These are phyloP conservation scores for Phocides pigmalion DNA, from an alignment of 1,140 invertebrate species.

Conservation along the genomic window DNA sequence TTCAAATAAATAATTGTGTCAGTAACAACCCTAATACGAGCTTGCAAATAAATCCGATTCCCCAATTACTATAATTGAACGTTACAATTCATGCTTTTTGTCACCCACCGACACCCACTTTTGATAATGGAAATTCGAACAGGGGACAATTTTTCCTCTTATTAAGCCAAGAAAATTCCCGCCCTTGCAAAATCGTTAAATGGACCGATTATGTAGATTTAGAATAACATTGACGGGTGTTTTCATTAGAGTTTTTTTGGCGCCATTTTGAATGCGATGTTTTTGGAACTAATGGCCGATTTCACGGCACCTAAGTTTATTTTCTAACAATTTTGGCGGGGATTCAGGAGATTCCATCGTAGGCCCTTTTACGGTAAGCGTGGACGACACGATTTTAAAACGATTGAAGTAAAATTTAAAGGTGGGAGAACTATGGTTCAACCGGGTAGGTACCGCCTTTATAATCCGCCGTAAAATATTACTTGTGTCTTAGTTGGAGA, in stretches of 20 bases:
- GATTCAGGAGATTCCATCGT: neutral
- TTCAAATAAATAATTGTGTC: too few relatives aligned
- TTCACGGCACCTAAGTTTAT: conserved; percentile 26
- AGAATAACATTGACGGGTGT: conserved; percentile 45
- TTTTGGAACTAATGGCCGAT: conserved; percentile 25
- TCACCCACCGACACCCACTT: conserved; percentile 34
- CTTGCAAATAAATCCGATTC: conserved; percentile 39
- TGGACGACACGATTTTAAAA: neutral
- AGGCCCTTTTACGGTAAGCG: conserved; percentile 7
- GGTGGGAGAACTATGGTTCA: too few relatives aligned
- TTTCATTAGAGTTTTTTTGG: conserved; percentile 25
- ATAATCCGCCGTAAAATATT: too few relatives aligned
- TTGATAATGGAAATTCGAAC: conserved; percentile 46
- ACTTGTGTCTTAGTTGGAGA: too few relatives aligned
- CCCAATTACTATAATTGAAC: conserved; percentile 47
- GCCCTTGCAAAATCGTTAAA: conserved; percentile 41
- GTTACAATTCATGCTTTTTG: conserved; percentile 38
- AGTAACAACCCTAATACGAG: conserved; percentile 3
- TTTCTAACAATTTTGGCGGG: conserved; percentile 17
- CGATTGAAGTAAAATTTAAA: too few relatives aligned
- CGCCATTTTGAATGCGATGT: conserved; percentile 25
- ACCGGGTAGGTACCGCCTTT: too few relatives aligned
- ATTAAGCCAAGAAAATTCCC: conserved; percentile 40
- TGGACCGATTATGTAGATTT: conserved; percentile 43
- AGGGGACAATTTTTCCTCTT: conserved; percentile 41